Evolutionary conservation across 2,888 invertebrate species (phyloP), one percentile per base, ranked within the genome.

Genomic region (Luperina testacea): DNA sequence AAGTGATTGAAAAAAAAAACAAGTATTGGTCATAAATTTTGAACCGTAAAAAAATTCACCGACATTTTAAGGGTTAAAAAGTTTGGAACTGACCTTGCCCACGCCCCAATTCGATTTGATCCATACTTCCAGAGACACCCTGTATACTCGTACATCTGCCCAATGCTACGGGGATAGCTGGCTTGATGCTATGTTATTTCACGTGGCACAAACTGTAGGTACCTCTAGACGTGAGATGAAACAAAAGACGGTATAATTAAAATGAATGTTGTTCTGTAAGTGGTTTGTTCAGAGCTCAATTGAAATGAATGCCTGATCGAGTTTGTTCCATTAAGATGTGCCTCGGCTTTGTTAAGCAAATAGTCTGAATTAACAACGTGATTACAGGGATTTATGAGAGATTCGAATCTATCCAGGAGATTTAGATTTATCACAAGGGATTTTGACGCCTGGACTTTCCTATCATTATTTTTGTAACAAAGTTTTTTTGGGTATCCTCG

Each of bases 231-330:
- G 7, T 42, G 2, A 85, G 42, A 70, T 32, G 24, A 64, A 83
- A 76, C 24, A 72, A 64, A 74, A 77, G 17, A 63, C 20, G 9
- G 15, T 17, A 38, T 38, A 77, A 77, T 77, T 78, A 75, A 82
- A 84, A 82, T 78, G 48, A 82, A 81, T 82, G 80, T 78, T 69
- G 74, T 72, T 64, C 63, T 73, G 57, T 77, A 20, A 8, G 53
- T 24, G 57, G 71, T 71, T 75, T 32, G 51, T 68, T 68, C 67
- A 70, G 75, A 68, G 57, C 76, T 81, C 78, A 88, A 90, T 89
- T 90, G 77, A 80, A 79, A 84, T 68, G 78, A 78, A 80, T 79
- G 82, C 59, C 17, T 78, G 74, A 82, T 86, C 73, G 78, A 88
- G 84, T 88, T 82, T 67, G 68, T 61, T 63, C 68, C 73, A 61